A percentile compares a stretch with the other conserved stretches of the same genome.
Evolutionary conservation across 2,797 vertebrate genomes (phyloP).

Genomic region (Epinephelus coioides): DNA sequence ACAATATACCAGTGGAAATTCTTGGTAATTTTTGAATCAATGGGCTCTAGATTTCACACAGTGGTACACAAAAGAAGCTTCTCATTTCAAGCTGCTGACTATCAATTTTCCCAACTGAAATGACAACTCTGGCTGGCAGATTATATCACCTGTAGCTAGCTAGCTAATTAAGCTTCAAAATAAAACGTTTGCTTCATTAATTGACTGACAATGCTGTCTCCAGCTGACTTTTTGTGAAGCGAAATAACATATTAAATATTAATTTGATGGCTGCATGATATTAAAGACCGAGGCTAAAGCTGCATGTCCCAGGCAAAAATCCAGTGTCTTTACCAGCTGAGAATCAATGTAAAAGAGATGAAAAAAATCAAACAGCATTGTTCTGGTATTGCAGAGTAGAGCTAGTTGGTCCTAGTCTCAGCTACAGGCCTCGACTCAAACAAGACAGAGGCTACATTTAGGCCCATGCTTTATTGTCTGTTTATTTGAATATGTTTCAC

Average conservation of each 20-base stretch:
- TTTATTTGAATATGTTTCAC: no score
- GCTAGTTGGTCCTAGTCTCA: background rate
- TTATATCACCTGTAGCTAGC: slow-evolving; percentile 6
- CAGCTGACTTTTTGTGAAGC: background rate
- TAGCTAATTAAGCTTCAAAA: slow-evolving; percentile 14
- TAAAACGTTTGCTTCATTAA: background rate
- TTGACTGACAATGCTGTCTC: background rate
- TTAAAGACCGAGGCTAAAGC: background rate
- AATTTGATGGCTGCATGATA: background rate
- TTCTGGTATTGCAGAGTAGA: background rate
- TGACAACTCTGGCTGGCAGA: background rate
- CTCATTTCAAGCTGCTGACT: background rate
- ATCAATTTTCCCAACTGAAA: slow-evolving; percentile 14
- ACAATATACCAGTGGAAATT: background rate
- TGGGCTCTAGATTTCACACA: slow-evolving; percentile 16
- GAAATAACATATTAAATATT: background rate
- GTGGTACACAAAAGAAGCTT: background rate
- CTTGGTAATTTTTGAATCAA: slow-evolving; percentile 4
- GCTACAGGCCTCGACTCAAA: no score
- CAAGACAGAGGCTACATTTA: no score
- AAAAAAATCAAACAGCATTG: background rate
- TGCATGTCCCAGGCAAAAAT: background rate
- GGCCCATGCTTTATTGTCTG: no score
- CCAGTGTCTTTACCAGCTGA: background rate
- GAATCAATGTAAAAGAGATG: background rate